Evolutionary conservation across 1,140 invertebrate species (phyloP), one percentile per base, ranked within the genome.

Genomic region (Drosophila suzukii): DNA sequence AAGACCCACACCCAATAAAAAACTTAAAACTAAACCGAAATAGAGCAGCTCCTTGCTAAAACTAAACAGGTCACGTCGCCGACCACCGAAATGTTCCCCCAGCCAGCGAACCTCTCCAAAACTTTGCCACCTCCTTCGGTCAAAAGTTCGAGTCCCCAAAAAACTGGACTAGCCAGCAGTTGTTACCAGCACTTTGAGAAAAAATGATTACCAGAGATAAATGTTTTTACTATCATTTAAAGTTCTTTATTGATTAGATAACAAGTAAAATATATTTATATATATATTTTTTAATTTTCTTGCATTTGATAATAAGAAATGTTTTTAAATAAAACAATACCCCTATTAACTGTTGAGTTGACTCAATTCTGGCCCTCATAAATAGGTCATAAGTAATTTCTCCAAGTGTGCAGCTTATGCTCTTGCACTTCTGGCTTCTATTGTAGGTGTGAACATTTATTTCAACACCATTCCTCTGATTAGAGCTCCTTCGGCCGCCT

Each of bases 391-490:
- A 59, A 49, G 12, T 12, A 59, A 2, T 61, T 66, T 63, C 2
- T 65, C 13, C 0, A 2, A 66, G 65, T 68, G 65, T 15, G 7
- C 30, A 17, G 41, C 49, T 60, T 43, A 11, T 62, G 20, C 50
- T 30, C 49, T 15, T 60, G 39, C 34, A 61, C 20, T 56, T 58
- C 38, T 53, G 67, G 55, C 68, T 71, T 41, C 47, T 67, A 15
- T 62, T 80, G 59, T 73, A 86, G 82, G 82, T 86, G 82, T 67
- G 68, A 86, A 86, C 82, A 86, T 78, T 86, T 85, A 71, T 86
- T 78, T 86, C 78, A 86, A 81, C 82, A 53, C 75, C 66, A 38
- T 30, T 46, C 39, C 20, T 38, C 61, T 75, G 72, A 75, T 75
- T 66, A 75, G 60, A 61, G 57, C 59, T 46, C 53, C 30, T 66